Conservation (phyloP, 2,888 invertebrate genomes). For the Leptinotarsa peninsularis region DNA sequence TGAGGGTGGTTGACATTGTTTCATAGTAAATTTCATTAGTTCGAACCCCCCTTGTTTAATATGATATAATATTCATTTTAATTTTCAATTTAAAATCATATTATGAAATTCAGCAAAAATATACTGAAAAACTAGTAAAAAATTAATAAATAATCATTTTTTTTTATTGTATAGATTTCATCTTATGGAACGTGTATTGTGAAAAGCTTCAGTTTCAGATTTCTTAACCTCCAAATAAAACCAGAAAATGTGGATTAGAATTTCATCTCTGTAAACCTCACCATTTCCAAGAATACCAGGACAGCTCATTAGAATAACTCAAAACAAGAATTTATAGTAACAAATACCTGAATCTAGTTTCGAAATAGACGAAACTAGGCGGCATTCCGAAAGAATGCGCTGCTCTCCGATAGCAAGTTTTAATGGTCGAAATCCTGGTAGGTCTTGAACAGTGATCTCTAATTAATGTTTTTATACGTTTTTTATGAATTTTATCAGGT, state of each 20-base stretch:
- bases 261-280: background rate
- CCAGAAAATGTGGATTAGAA: background rate
- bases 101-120: no score
- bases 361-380: slow-evolving; percentile 18
- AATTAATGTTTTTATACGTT: slow-evolving; percentile 24
- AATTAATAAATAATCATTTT: no score
- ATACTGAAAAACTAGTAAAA: no score
- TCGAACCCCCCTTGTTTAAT: no score
- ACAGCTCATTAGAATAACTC: slow-evolving; percentile 3
- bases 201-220: no score
- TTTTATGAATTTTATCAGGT: slow-evolving; percentile 27
- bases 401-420: slow-evolving; percentile 8
- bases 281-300: background rate
- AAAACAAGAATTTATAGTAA: slow-evolving; percentile 13
- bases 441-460: slow-evolving; percentile 18
- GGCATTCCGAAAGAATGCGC: slow-evolving; percentile 6
- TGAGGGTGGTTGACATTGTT: no score
- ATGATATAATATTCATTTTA: no score
- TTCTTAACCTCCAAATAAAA: no score
- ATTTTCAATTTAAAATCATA: no score
- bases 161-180: no score
- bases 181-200: no score
- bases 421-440: slow-evolving; percentile 21
- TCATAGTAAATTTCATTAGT: no score
- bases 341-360: slow-evolving; percentile 18